Base-by-base conservation (phyloP, 1,140 invertebrate genomes). In the Brachionus rubens region DNA sequence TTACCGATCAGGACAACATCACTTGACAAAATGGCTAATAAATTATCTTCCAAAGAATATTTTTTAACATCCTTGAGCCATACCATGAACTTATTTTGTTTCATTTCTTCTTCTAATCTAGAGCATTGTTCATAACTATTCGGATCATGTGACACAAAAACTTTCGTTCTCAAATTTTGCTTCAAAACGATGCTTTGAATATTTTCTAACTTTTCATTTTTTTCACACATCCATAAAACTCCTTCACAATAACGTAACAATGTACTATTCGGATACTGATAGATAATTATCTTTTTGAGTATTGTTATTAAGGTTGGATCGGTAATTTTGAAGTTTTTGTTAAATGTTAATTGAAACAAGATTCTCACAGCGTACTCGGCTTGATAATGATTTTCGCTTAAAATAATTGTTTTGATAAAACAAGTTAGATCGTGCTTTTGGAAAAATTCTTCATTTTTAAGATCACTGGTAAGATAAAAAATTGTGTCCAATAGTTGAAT, bases 261-360 rank as follows among this genome's bases (percentile, higher is more conserved):
- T 33, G 16, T 59, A 19, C 36, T 59, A 33, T 59, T 59, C 3
- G 54, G 54, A 59, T 59, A 59, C 9, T 59, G 54, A 16, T 59
- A 59, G 4, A 59, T 21, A 16, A 59, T 59, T 19, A 65, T 10
- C 43, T 43, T 41, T 65, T 65, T 65, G 16, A 65, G 19, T 2
- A 59, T 59, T 19, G 19, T 59, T 65, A 65, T 12, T 43, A 65
- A 24, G 3, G 5, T 14, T 1, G 40, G 10, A 65, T 65, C 59
- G 14, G 41, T 36, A 26, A 43, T 30, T 65, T 26, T 65, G 24
- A 43, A 43, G 28, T 65, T 26, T 24, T 65, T 19, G 19, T 33
- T 33, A 59, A 65, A 65, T 43, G 19, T 43, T 41, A 65, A 43
- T 26, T 43, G 36, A 9, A 41, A 65, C 9, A 65, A 43, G 10